Conservation (phyloP, 2,888 invertebrate species). For the Spilosoma lubricipeda region DNA sequence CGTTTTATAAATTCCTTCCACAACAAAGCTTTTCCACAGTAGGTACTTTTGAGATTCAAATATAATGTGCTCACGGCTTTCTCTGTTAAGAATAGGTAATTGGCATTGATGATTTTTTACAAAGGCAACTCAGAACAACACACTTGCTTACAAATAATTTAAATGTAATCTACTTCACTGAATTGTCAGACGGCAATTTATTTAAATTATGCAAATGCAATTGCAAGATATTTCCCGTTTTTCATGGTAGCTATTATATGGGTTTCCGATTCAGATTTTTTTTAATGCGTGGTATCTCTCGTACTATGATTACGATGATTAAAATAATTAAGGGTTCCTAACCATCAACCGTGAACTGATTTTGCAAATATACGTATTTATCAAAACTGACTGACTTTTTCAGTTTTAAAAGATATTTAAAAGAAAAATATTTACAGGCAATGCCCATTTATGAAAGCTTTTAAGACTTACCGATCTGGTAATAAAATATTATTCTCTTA, state of each 20-base stretch:
- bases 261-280: neutral
- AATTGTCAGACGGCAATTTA: conserved; percentile 26
- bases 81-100: neutral
- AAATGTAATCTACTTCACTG: conserved; percentile 37
- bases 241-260: no score
- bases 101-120: no score
- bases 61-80: conserved; percentile 5
- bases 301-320: neutral
- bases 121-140: no score
- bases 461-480: neutral
- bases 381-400: neutral
- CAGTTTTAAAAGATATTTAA: neutral
- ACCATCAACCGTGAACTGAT: neutral
- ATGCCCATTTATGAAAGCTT: neutral
- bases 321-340: neutral
- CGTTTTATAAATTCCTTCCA: conserved; percentile 20
- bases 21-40: conserved; percentile 19
- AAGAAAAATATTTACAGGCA: neutral
- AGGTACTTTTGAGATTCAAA: conserved; percentile 15
- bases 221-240: conserved; percentile 25
- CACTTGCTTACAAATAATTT: no score
- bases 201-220: no score
- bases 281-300: neutral
- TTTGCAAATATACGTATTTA: neutral
- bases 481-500: neutral